Conservation (phyloP, 1,140 invertebrate species). For the Nebria ingens region DNA sequence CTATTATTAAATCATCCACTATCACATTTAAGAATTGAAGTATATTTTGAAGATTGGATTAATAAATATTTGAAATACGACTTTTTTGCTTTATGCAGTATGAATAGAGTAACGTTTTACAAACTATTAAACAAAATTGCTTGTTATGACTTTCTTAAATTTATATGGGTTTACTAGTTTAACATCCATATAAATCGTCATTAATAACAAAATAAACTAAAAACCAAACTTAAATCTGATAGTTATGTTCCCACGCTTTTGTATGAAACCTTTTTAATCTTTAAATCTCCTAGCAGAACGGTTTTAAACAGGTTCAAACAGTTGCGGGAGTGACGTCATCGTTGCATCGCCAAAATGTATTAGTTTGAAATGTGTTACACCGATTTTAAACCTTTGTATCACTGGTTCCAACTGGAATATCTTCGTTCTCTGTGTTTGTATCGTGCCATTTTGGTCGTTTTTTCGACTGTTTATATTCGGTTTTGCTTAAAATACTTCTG, state of each 20-base stretch:
- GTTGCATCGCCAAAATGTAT: background rate
- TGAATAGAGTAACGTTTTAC: background rate
- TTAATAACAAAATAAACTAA: background rate
- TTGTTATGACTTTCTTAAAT: background rate
- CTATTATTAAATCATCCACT: background rate
- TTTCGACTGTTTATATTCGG: no score
- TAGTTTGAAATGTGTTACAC: background rate
- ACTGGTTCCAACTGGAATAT: no score
- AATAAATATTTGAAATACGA: background rate
- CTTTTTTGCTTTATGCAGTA: background rate
- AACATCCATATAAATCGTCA: background rate
- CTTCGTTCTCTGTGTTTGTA: no score
- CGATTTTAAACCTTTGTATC: background rate
- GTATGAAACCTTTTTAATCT: background rate
- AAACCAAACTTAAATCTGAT: background rate
- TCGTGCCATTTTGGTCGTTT: no score
- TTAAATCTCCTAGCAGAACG: background rate
- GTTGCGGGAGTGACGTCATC: background rate
- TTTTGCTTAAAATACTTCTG: no score
- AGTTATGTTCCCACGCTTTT: background rate
- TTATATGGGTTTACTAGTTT: background rate
- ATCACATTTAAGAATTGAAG: background rate
- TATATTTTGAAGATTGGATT: background rate
- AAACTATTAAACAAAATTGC: background rate
- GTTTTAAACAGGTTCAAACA: background rate